Base-by-base conservation (phyloP, 2,797 vertebrate species). In the Rhinichthys osculus region DNA sequence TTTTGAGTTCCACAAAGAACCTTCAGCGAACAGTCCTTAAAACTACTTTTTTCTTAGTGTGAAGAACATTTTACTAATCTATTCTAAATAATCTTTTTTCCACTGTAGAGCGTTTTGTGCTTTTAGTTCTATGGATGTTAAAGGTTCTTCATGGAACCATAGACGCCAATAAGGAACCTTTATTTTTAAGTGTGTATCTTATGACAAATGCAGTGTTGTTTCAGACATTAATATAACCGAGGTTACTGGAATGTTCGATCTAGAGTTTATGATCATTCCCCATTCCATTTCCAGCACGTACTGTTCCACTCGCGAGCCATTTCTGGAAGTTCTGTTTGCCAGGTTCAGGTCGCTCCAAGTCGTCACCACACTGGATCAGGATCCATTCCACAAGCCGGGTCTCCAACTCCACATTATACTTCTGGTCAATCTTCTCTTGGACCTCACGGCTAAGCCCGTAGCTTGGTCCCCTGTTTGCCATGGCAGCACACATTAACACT, bases 381-480 rank as follows among this genome's bases (percentile, higher is more conserved):
- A 97, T 95, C 96, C 96, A 97, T 88, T 96, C 96, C 89, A 96
- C 95, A 85, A 97, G 93, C 66, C 95, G 94, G 78, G 93, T 91
- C 94, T 97, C 96, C 92, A 97, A 92, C 88, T 96, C 95, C 0
- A 89, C 89, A 54, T 96, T 94, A 0, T 97, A 97, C 93, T 97
- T 97, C 93, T 96, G 96, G 19, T 97, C 96, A 86, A 97, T 97
- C 92, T 97, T 97, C 89, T 97, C 96, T 92, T 97, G 96, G 90
- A 97, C 96, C 93, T 97, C 96, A 33, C 96, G 94, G 92, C 96
- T 97, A 92, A 97, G 93, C 89, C 96, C 96, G 52, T 97, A 97
- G 92, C 95, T 97, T 23, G 96, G 96, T 92, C 96, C 96, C 90
- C 96, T 92, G 93, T 97, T 97, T 88, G 96, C 96, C 96, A 97